A percentile compares a stretch with the other conserved stretches of the same genome.
Evolutionary conservation across 2,888 invertebrate species (phyloP).

Genomic region (Lochmaea capreae): DNA sequence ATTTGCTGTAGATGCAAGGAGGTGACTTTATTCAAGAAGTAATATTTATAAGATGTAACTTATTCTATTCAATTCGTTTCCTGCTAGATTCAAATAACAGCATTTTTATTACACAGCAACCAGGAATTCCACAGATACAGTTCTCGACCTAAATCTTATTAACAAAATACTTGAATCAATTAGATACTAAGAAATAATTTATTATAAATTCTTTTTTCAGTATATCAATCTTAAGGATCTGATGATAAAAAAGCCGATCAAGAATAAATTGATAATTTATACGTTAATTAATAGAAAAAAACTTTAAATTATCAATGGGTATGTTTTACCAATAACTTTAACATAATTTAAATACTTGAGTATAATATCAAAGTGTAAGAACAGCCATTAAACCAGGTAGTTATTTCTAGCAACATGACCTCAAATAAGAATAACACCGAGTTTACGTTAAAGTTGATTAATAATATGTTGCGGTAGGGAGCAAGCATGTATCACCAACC

Average conservation of each 20-base stretch:
- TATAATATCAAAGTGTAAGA: constrained; percentile 5
- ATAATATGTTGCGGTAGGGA: neutral
- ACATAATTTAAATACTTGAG: constrained; percentile 13
- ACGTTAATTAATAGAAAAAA: neutral
- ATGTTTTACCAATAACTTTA: constrained; percentile 7
- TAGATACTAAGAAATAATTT: neutral
- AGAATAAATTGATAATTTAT: constrained; percentile 3
- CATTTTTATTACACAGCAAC: neutral
- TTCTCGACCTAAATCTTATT: constrained; percentile 4
- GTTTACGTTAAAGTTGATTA: neutral
- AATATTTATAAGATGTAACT: neutral
- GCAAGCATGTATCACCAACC: neutral
- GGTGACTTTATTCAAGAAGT: neutral
- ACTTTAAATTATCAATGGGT: neutral
- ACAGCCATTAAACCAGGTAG: neutral
- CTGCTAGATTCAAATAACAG: neutral
- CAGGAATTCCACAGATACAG: neutral
- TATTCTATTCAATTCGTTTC: neutral
- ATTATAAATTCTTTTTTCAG: neutral
- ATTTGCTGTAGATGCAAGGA: too few species aligned
- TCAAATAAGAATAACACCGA: neutral
- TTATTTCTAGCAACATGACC: neutral
- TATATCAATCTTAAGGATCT: neutral
- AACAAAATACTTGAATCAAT: neutral
- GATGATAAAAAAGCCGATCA: constrained; percentile 3